These are phyloP conservation scores for Eleginops maclovinus DNA, from an alignment of 2,113 vertebrate species.

Conservation along the genomic window DNA sequence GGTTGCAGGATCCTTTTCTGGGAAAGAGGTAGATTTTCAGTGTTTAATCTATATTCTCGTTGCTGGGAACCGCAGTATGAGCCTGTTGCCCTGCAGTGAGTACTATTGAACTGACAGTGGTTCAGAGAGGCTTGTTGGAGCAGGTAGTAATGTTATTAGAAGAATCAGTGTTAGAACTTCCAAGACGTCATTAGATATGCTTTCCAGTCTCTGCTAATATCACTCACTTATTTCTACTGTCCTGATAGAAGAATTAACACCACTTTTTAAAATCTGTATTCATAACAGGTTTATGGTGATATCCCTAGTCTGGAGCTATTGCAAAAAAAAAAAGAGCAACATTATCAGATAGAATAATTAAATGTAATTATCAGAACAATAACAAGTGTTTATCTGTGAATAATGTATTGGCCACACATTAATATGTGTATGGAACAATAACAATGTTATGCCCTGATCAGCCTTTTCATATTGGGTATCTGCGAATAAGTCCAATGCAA, in stretches of 20 bases:
- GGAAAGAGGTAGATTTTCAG: slow-evolving; percentile 13
- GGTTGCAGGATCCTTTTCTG: slow-evolving; percentile 15
- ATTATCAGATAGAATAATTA: background rate
- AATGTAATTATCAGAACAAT: background rate
- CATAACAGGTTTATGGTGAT: background rate
- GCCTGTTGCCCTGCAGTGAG: background rate
- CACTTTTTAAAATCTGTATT: background rate
- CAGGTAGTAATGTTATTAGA: background rate
- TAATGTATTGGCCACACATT: background rate
- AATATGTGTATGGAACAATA: background rate
- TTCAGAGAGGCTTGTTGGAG: background rate
- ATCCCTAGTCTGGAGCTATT: background rate
- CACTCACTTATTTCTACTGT: background rate
- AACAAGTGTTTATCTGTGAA: background rate
- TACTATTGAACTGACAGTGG: background rate
- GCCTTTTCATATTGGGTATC: slow-evolving; percentile 1
- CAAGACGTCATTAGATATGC: background rate
- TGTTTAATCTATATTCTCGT: slow-evolving; percentile 47
- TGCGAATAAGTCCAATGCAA: background rate
- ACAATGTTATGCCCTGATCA: too few species aligned
- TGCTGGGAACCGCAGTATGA: background rate
- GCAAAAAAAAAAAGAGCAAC: background rate
- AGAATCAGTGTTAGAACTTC: background rate
- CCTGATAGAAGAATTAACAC: background rate
- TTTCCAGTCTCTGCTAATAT: background rate